These are phyloP conservation scores for Agrochola macilenta DNA, from an alignment of 2,888 invertebrate genomes.

Conservation along the genomic window DNA sequence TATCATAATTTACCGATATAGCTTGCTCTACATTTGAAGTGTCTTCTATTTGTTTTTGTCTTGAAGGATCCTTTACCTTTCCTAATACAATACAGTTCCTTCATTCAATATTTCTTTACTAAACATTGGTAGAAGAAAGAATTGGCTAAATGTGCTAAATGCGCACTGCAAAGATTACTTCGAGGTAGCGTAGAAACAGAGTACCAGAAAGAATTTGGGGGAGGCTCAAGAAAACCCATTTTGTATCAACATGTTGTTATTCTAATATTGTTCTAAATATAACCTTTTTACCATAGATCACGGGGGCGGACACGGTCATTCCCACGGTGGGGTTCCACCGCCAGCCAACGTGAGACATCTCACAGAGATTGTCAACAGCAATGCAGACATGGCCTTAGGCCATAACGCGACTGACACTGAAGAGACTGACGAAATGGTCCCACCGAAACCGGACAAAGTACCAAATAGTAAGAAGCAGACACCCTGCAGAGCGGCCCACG, in stretches of 20 bases:
- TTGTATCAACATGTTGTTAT: not conserved
- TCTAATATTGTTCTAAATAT: not conserved
- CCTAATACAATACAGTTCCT: constrained; percentile 13
- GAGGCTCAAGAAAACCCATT: not conserved
- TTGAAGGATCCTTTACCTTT: constrained; percentile 42
- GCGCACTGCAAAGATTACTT: not conserved
- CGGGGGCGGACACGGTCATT: constrained; percentile 92
- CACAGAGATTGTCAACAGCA: constrained; percentile 87
- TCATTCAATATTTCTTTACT: constrained; percentile 7
- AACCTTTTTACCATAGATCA: constrained; percentile 90
- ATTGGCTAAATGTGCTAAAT: too few relatives aligned
- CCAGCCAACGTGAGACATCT: constrained; percentile 87
- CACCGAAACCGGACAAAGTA: constrained; percentile 77
- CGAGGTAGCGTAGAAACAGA: not conserved
- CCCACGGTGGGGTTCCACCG: constrained; percentile 91
- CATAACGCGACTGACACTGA: constrained; percentile 85
- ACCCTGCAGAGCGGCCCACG: constrained; percentile 78
- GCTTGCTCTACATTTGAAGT: constrained; percentile 55
- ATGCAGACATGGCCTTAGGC: constrained; percentile 87
- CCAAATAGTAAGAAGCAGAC: constrained; percentile 84
- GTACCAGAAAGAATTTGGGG: not conserved
- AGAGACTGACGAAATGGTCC: constrained; percentile 88
- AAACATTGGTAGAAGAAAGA: not conserved
- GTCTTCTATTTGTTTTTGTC: constrained; percentile 39
- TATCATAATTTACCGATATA: constrained; percentile 49